Evolutionary conservation across 1,140 invertebrate genomes (phyloP), one percentile per base, ranked within the genome.

Genomic region (Hyles vespertilio): DNA sequence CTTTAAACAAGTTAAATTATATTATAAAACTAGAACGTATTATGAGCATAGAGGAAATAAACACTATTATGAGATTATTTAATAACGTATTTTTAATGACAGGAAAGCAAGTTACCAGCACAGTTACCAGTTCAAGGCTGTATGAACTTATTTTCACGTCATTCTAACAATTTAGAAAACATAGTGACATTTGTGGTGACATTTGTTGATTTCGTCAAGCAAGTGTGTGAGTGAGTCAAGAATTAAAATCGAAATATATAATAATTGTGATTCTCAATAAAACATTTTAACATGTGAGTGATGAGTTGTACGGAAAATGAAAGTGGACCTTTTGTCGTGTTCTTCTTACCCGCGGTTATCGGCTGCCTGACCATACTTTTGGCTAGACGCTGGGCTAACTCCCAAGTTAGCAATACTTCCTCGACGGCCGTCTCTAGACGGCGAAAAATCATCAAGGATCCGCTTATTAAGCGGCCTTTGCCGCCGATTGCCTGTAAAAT

Each of bases 261-360:
- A 58, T 57, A 70, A 77, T 84, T 81, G 83, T 80, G 74, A 77
- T 53, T 78, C 72, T 75, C 79, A 81, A 77, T 71, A 67, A 67
- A 70, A 65, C 51, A 70, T 69, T 77, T 67, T 75, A 77, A 74
- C 85, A 89, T 89, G 87, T 89, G 75, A 89, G 88, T 89, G 85
- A 90, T 90, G 89, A 90, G 87, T 89, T 89, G 87, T 88, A 86
- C 80, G 74, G 86, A 89, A 86, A 88, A 88, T 87, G 88, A 89
- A 78, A 87, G 86, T 84, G 82, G 87, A 67, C 81, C 87, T 79
- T 87, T 90, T 85, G 86, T 89, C 80, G 83, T 89, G 76, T 88
- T 89, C 81, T 87, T 89, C 77, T 70, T 90, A 80, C 86, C 89
- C 70, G 87, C 87, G 64, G 77, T 87, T 67, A 80, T 88, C 69